Evolutionary conservation across 2,113 vertebrate genomes (phyloP), one percentile per base, ranked within the genome.

Genomic region (Rhodinocichla rosea): DNA sequence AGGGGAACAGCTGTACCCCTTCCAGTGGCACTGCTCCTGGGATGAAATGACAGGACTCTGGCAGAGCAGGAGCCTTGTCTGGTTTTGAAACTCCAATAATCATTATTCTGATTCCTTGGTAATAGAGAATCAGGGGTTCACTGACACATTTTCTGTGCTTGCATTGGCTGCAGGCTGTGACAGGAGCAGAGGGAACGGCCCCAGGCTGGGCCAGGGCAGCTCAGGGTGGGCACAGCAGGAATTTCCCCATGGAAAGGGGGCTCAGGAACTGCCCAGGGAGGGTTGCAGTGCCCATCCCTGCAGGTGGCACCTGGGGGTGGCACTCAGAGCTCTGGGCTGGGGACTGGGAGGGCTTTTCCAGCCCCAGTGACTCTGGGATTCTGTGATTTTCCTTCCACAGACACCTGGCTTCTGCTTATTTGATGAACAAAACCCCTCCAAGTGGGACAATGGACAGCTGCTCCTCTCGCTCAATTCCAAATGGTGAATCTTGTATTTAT

Each of bases 381-480:
- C 45, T 53, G 47, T 32, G 70, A 32, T 22, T 55, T 35, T 35
- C 64, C 69, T 63, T 74, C 77, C 93, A 44, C 63, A 24, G 47
- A 56, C 47, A 3, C 74, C 47, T 30, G 49, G 50, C 17, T 92
- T 75, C 37, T 59, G 76, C 60, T 73, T 40, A 5, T 65, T 64
- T 65, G 56, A n/a, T 26, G 87, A 60, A 40, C 68, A 89, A 14
- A 74, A 2, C 3, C 44, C 64, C 68, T 56, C 37, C 21, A 14
- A 42, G 68, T 32, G 42, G 76, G 83, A 92, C 82, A 83, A 50
- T 23, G 90, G 93, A 47, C 90, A 93, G 90, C 94, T 93, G 93
- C 90, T 80, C 70, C 1, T 12, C 70, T 77, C 11, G 0, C 35
- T 19, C 6, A 32, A 4, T 70, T 90, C 94, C 90, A 95, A 80